Base-by-base conservation (phyloP, 2,888 invertebrate species). In the Pheosia gnoma region DNA sequence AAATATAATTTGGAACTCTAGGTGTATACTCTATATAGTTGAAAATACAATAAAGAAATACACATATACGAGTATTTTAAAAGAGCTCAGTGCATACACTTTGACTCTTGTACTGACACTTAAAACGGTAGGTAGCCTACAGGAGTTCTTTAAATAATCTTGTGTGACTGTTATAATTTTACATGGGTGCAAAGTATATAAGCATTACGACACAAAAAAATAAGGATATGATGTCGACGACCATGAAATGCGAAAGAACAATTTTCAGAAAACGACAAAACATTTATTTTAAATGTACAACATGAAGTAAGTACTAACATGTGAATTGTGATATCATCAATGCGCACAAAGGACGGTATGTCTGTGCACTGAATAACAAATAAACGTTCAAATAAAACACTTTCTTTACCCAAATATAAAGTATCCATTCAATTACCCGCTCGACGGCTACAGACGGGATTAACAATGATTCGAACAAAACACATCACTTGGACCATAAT, bases 341-440 rank as follows among this genome's bases (percentile, higher is more conserved):
- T 53, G 37, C 53, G 37, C 37, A 53, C 37, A 53, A 53, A 53
- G 10, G 10, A 11, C 37, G 25, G 8, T 8, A 53, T 38, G 37
- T 36, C 4, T 53, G 52, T 53, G 5, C 53, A 53, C 37, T 4
- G 53, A 36, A 53, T 37, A 25, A 53, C 36, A 37, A 53, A 37
- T 37, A 38, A 53, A 53, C 53, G 38, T 53, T 38, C 8, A 11
- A 53, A 11, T 53, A 53, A 51, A 53, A 53, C 53, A 53, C 53
- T 53, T 53, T 53, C 53, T 53, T 25, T 25, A 5, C 8, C 0
- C 37, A 53, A 53, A 37, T 25, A 52, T 9, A 53, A 53, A 8
- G 53, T 53, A 53, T 53, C 11, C 53, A 53, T 53, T 11, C 53
- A 53, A 53, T 53, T 37, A 53, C 37, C 3, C 37, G 53, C 37